Percentiles rank a stretch among this genome's conserved stretches.
Conservation (phyloP, 2,888 invertebrate genomes). For the Scaptomyza caliginosa region DNA sequence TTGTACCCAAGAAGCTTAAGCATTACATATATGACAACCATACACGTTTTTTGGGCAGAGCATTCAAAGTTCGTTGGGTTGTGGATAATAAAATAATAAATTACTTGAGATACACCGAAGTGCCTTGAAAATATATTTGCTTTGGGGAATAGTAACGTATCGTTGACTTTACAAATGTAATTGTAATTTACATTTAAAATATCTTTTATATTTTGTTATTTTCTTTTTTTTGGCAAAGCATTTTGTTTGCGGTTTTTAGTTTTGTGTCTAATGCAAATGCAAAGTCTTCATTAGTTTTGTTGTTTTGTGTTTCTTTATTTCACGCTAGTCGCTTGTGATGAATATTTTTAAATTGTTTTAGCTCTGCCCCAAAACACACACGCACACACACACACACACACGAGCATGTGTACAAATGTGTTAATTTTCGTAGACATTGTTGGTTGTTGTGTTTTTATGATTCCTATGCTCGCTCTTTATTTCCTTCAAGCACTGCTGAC, state of each 20-base stretch:
- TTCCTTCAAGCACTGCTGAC: constrained; percentile 25
- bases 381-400: too few species aligned
- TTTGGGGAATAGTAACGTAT: background rate
- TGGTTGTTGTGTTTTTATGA: constrained; percentile 6
- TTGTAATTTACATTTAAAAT: background rate
- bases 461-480: constrained; percentile 10
- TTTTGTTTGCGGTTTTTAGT: background rate
- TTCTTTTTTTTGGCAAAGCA: constrained; percentile 31
- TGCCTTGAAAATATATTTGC: background rate
- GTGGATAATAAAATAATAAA: too few species aligned
- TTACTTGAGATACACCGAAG: background rate
- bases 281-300: background rate
- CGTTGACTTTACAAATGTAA: background rate
- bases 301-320: constrained; percentile 16
- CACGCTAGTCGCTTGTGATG: constrained; percentile 30
- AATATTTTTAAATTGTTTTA: constrained; percentile 65
- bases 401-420: too few species aligned
- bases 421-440: constrained; percentile 62
- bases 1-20: too few species aligned
- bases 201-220: background rate
- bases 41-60: background rate
- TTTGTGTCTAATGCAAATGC: background rate
- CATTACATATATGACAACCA: background rate
- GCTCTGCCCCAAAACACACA: constrained; percentile 32
- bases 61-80: background rate